These are phyloP conservation scores for Hetaerina titia DNA, from an alignment of 2,888 invertebrate genomes.

Conservation along the genomic window DNA sequence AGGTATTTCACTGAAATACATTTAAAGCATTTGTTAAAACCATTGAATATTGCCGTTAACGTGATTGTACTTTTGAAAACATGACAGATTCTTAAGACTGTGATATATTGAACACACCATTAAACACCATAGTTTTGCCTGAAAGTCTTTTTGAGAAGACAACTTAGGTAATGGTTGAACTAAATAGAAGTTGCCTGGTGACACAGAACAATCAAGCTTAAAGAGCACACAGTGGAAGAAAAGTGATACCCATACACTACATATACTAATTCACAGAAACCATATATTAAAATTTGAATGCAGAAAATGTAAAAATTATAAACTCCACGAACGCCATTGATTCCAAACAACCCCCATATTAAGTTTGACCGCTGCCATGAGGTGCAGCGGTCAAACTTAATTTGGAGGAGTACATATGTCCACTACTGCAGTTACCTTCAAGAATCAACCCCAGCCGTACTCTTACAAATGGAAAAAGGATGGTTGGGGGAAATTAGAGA, in stretches of 20 bases:
- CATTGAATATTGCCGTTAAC: not conserved
- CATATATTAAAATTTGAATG: no score
- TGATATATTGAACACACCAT: not conserved
- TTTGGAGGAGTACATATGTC: not conserved
- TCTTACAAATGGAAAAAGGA: no score
- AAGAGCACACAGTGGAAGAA: no score
- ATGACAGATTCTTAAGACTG: not conserved
- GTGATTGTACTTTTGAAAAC: not conserved
- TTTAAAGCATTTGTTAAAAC: constrained; percentile 68
- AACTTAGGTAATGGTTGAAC: not conserved
- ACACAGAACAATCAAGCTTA: no score
- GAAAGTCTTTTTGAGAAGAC: not conserved
- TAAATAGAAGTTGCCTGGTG: not conserved
- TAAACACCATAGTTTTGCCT: not conserved
- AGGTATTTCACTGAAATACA: constrained; percentile 79
- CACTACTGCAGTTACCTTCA: not conserved
- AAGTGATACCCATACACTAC: no score
- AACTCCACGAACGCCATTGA: no score
- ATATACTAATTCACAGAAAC: no score
- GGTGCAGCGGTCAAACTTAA: not conserved
- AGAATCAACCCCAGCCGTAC: no score
- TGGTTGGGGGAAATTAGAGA: no score
- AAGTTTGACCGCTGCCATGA: no score
- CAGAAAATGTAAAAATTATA: no score
- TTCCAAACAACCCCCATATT: no score